phyloP scores from a whole-genome alignment of 2,797 vertebrate genomes.

The Mormyrops attenuatus region DNA sequence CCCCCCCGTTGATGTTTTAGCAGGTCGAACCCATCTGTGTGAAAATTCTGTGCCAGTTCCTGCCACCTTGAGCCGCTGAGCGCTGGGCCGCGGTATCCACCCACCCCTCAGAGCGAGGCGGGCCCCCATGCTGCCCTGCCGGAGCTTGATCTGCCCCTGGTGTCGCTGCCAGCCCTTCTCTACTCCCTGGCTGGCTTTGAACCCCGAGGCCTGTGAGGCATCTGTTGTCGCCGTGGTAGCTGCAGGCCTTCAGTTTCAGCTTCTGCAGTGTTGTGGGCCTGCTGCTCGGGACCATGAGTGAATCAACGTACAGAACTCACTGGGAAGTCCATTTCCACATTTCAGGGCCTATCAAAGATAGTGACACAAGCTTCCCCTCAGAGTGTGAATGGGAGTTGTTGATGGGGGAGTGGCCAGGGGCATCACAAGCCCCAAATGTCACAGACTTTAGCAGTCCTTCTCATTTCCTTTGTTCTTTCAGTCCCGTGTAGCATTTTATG shows the following conservation, averaged over 20 bases:
- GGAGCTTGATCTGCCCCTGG: background rate
- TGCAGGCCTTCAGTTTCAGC: background rate
- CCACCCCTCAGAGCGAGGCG: background rate
- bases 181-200: background rate
- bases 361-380: background rate
- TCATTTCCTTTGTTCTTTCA: background rate
- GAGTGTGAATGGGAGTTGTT: background rate
- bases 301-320: background rate
- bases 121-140: background rate
- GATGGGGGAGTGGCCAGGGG: background rate
- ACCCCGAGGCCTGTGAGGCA: background rate
- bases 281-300: background rate
- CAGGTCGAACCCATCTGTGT: slow-evolving; percentile 8
- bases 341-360: background rate
- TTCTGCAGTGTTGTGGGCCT: background rate
- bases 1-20: background rate
- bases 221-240: background rate
- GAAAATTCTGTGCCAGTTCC: background rate
- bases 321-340: background rate
- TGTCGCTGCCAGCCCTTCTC: background rate
- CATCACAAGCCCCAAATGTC: background rate
- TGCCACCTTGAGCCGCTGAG: background rate
- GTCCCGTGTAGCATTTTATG: background rate
- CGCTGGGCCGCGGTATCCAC: background rate
- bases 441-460: background rate